Conservation (phyloP, 2,888 invertebrate species). For the Oscheius onirici region DNA sequence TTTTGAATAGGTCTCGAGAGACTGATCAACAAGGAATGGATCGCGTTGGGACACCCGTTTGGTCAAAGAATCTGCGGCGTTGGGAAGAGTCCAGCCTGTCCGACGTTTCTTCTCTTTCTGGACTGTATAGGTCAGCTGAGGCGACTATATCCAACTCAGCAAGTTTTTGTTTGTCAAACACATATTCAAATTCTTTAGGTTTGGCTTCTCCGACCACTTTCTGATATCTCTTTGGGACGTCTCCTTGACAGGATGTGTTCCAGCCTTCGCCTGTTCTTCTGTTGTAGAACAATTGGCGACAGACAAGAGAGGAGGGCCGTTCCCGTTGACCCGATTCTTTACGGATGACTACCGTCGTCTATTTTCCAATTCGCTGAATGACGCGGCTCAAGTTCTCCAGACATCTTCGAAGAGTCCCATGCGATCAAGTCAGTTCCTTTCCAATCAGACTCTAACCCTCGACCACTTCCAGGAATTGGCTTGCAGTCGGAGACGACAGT, state of each 20-base stretch:
- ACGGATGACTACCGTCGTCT: conserved; percentile 38
- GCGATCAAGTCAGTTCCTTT: not conserved
- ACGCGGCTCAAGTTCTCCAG: conserved; percentile 34
- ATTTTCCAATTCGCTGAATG: conserved; percentile 47
- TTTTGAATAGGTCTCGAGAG: conserved; percentile 24
- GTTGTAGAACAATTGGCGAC: conserved; percentile 40
- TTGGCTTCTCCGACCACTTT: conserved; percentile 91
- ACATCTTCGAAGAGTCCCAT: conserved; percentile 3
- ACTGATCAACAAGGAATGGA: conserved; percentile 81
- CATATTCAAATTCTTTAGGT: conserved; percentile 71
- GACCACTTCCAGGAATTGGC: not conserved
- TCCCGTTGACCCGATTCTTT: conserved; percentile 45
- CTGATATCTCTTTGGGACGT: conserved; percentile 91
- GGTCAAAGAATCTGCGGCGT: conserved; percentile 49
- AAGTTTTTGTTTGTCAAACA: not conserved
- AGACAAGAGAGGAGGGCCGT: conserved; percentile 40
- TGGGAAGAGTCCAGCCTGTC: conserved; percentile 78
- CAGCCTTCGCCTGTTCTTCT: conserved; percentile 79
- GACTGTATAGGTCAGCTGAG: conserved; percentile 92
- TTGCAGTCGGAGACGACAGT: not conserved
- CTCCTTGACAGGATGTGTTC: conserved; percentile 86
- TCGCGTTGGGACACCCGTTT: conserved; percentile 57
- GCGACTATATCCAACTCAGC: conserved; percentile 84
- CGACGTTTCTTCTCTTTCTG: conserved; percentile 87
- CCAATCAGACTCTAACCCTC: not conserved